Conservation (phyloP, 2,888 invertebrate genomes). For the Theretra japonica region DNA sequence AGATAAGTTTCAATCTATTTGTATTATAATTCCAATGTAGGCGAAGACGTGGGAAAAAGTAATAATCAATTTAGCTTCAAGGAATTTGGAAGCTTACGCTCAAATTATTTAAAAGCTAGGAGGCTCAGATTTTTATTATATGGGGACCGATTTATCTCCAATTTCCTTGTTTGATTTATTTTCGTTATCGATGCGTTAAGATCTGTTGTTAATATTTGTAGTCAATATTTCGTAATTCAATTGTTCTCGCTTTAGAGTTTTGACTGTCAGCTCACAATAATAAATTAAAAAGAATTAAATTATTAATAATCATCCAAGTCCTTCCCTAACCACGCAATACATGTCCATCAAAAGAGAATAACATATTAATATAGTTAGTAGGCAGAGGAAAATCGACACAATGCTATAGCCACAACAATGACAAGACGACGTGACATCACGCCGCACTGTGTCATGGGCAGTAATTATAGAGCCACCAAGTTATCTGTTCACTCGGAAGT, state of each 20-base stretch:
- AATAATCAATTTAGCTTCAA: background rate
- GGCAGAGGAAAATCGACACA: background rate
- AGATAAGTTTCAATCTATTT: no score
- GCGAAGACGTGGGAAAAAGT: background rate
- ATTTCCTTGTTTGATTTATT: no score
- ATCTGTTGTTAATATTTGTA: no score
- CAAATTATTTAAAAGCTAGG: background rate
- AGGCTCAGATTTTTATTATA: background rate
- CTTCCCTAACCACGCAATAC: no score
- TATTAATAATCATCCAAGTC: no score
- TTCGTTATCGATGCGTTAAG: no score
- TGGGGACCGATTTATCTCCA: background rate
- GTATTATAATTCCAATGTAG: background rate
- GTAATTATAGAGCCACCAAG: no score
- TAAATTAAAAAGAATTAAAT: background rate
- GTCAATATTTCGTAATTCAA: background rate
- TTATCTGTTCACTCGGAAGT: no score
- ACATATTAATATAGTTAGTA: background rate
- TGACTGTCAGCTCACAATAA: no score
- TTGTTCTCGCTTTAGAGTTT: no score
- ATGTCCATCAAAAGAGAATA: no score
- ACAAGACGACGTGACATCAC: conserved; percentile 29
- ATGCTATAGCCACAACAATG: conserved; percentile 29
- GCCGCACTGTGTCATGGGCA: conserved; percentile 50
- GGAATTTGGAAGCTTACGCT: background rate